Conservation (phyloP, 2,113 vertebrate genomes). For the Tachuris rubrigastra region DNA sequence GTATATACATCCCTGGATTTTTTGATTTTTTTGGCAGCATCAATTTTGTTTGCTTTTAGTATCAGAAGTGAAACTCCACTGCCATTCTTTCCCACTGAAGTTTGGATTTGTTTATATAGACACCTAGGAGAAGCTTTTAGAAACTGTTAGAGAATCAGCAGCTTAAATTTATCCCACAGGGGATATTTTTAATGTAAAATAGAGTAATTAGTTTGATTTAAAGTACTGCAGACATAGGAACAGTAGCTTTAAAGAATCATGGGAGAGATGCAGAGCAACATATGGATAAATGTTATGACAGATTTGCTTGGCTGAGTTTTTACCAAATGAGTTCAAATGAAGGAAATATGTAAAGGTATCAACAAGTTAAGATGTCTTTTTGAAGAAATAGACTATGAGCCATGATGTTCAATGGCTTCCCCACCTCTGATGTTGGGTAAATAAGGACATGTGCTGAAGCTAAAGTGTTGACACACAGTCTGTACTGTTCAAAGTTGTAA, state of each 20-base stretch:
- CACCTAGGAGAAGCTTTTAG: not conserved
- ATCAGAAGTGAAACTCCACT: not conserved
- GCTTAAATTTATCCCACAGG: not conserved
- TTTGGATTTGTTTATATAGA: not conserved
- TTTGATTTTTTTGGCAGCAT: not conserved
- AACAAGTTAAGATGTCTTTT: not conserved
- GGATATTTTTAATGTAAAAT: not conserved
- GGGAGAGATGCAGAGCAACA: fast-evolving
- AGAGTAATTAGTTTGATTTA: not conserved
- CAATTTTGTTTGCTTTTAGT: not conserved
- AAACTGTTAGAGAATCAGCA: not conserved
- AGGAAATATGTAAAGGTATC: not conserved
- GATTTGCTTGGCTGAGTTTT: not conserved
- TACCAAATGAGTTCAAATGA: not conserved
- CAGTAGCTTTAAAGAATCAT: not conserved
- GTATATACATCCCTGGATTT: not conserved
- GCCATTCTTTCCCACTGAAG: not conserved
- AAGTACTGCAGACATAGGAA: not conserved
- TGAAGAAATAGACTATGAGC: not conserved
- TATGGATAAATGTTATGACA: not conserved
- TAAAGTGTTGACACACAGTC: not conserved
- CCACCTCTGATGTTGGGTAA: not conserved
- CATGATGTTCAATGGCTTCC: not conserved
- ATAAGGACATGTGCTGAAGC: not conserved
- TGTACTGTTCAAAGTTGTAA: not conserved